These are phyloP conservation scores for Lasaia peninsularis DNA, from an alignment of 1,140 invertebrate species.

Conservation along the genomic window DNA sequence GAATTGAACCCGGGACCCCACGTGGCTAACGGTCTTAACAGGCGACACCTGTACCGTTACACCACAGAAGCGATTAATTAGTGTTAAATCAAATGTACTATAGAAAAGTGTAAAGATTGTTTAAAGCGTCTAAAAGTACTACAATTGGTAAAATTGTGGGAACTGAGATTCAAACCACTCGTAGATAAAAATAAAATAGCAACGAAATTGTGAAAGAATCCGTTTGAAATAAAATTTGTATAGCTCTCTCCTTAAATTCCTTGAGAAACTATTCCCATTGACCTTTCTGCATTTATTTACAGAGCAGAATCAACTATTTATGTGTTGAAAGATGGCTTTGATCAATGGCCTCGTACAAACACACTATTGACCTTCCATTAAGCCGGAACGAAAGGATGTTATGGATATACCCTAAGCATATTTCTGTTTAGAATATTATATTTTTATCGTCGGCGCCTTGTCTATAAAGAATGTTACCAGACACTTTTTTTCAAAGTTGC, in stretches of 20 bases:
- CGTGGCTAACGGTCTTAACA: too few relatives aligned
- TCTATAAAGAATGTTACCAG: too few relatives aligned
- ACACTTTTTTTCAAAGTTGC: too few relatives aligned
- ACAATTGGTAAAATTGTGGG: background rate
- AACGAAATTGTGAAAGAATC: slow-evolving; percentile 25
- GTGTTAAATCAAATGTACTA: too few relatives aligned
- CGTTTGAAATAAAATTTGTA: slow-evolving; percentile 32
- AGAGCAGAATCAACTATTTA: slow-evolving; percentile 70
- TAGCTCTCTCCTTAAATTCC: slow-evolving; percentile 44
- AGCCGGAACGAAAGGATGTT: slow-evolving; percentile 33
- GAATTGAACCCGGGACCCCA: too few relatives aligned
- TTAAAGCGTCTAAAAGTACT: too few relatives aligned
- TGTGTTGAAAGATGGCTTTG: slow-evolving; percentile 66
- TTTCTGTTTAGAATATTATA: too few relatives aligned
- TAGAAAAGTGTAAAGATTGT: too few relatives aligned
- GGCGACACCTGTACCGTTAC: too few relatives aligned
- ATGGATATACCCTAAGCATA: slow-evolving; percentile 30
- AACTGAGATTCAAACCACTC: background rate
- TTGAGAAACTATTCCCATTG: slow-evolving; percentile 52
- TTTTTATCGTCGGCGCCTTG: too few relatives aligned
- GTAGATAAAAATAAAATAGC: slow-evolving; percentile 25
- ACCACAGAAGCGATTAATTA: too few relatives aligned
- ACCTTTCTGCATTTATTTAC: slow-evolving; percentile 63
- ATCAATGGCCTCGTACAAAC: slow-evolving; percentile 60
- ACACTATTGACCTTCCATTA: slow-evolving; percentile 57